Evolutionary conservation across 2,797 vertebrate genomes (phyloP).

Genomic region (Arrhamphus sclerolepis): DNA sequence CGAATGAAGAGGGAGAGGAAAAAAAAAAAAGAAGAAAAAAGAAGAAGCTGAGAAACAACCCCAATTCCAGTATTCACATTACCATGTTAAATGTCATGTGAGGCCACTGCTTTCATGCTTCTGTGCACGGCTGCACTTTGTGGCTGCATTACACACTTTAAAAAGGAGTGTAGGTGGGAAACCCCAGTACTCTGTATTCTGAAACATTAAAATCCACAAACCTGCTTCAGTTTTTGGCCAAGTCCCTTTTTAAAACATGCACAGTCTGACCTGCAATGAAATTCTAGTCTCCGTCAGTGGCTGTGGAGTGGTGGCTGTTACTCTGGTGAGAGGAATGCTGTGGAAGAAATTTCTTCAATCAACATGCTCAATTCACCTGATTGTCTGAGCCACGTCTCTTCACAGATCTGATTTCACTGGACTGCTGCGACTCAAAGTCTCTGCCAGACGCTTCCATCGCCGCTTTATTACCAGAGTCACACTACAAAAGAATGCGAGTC

Average conservation of each 20-base stretch:
- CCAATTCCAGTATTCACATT: constrained; percentile 23
- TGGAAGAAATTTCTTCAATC: constrained; percentile 61
- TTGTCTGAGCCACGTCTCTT: constrained; percentile 46
- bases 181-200: constrained; percentile 13
- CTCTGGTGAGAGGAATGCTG: constrained; percentile 51
- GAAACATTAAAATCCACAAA: constrained; percentile 30
- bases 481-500: constrained; percentile 55
- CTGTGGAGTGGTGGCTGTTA: constrained; percentile 9
- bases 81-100: constrained; percentile 40
- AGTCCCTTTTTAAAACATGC: constrained; percentile 10
- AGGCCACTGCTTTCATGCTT: constrained; percentile 52
- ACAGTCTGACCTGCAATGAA: constrained; percentile 15
- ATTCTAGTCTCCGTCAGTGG: constrained; percentile 20
- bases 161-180: constrained; percentile 21
- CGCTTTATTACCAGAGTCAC: constrained; percentile 43
- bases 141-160: constrained; percentile 41
- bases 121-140: constrained; percentile 53
- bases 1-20: not conserved
- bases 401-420: constrained; percentile 69
- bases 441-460: constrained; percentile 57
- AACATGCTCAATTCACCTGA: constrained; percentile 53
- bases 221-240: constrained; percentile 46
- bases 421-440: constrained; percentile 50
- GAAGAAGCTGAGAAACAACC: not conserved
- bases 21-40: not conserved